Evolutionary conservation across 2,888 invertebrate genomes (phyloP), one percentile per base, ranked within the genome.

Genomic region (Nematopogon swammerdamellus): DNA sequence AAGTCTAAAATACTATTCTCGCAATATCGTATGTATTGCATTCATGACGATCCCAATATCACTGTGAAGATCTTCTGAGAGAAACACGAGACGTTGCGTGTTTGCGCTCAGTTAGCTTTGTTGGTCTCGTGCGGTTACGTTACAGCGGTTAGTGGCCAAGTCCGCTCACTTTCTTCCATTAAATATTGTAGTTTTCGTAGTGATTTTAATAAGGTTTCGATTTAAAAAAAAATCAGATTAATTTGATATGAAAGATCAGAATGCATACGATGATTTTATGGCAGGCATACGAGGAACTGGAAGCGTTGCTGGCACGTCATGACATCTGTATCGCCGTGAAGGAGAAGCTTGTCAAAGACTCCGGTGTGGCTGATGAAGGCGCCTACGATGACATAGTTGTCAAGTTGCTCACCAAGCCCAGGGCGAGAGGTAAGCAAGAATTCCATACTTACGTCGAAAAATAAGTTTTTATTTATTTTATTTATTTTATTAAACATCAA

Each of bases 391-490:
- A 85, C 60, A 95, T 95, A 59, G 95, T 96, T 0, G 85, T 85
- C 58, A 91, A 90, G 60, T 80, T 97, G 49, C 80, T 92, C 54
- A 89, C 91, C 19, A 94, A 94, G 63, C 89, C 92, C 0, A 84
- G 92, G 56, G 95, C 96, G 0, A 84, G 91, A 85, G 96, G 97
- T 95, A n/a, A n/a, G n/a, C n/a, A n/a, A n/a, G n/a, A n/a, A n/a
- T n/a, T n/a, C n/a, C n/a, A n/a, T n/a, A n/a, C n/a, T n/a, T n/a
- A n/a, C n/a, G n/a, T n/a, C n/a, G n/a, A n/a, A n/a, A n/a, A n/a
- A n/a, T n/a, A n/a, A n/a, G n/a, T n/a, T n/a, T n/a, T n/a, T n/a
- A n/a, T n/a, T n/a, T n/a, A n/a, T n/a, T n/a, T n/a, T n/a, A n/a
- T n/a, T n/a, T n/a, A n/a, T n/a, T n/a, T n/a, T n/a, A n/a, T n/a